Evolutionary conservation across 1,140 invertebrate species (phyloP), one percentile per base, ranked within the genome.

Genomic region (Archivesica marissinica): DNA sequence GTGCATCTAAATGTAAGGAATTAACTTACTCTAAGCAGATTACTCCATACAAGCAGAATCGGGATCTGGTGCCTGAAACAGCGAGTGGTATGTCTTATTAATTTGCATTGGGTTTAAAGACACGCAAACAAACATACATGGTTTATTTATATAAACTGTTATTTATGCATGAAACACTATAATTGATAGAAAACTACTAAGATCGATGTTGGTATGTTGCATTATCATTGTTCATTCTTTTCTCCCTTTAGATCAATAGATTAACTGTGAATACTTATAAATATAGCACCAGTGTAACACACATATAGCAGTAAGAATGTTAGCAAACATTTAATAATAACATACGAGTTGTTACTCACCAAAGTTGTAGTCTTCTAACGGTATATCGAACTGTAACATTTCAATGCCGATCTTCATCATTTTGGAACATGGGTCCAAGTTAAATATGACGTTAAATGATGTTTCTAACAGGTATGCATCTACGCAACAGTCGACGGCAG

Each of bases 401-500:
- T 81, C 78, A 35, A 81, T 68, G 20, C 20, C 25, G 11, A 81
- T 3, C 33, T n/a, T 25, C 33, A 81, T 44, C 33, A 33, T 30
- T 20, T 81, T 81, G 7, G 28, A 20, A 61, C 78, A 81, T 2
- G 61, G 66, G 25, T 81, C 30, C 7, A 81, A 9, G n/a, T 70
- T 44, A 11, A 81, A n/a, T 20, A 23, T 35, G 20, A 72, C 25
- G 44, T 81, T 54, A 17, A 70, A 72, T 13, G 78, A 64, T 38
- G 30, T 44, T 39, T 61, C 54, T 17, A 78, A 25, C n/a, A 64
- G 25, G 66, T 78, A 78, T 3, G 72, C 66, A 70, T 81, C 64
- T n/a, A 81, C n/a, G 28, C 78, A 81, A 38, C 78, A 81, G 7
- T 81, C 78, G 1, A 81, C n/a, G n/a, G 78, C 61, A 15, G 78